phyloP scores from a whole-genome alignment of 1,140 invertebrate species.

The Halotydeus destructor region DNA sequence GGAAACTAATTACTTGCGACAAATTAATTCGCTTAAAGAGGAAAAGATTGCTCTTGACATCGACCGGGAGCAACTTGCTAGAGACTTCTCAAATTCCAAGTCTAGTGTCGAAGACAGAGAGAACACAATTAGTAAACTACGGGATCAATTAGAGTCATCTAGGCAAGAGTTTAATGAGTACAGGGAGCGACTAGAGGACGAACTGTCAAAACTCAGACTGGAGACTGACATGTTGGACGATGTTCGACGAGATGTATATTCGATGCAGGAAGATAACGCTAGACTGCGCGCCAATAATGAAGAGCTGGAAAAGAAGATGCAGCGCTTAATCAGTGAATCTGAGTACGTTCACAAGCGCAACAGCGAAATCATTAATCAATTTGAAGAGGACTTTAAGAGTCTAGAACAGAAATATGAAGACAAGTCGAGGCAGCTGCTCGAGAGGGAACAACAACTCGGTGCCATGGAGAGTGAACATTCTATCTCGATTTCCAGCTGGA shows the following conservation, averaged over 20 bases:
- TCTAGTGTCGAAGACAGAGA: neutral
- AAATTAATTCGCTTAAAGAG: constrained; percentile 4
- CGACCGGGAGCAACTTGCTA: neutral
- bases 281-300: constrained; percentile 8
- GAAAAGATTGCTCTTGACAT: neutral
- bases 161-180: constrained; percentile 9
- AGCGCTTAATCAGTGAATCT: neutral
- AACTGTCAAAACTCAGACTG: neutral
- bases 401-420: constrained; percentile 8
- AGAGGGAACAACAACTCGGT: neutral
- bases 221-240: constrained; percentile 4
- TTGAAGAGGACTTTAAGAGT: constrained; percentile 14
- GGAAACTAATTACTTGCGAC: neutral
- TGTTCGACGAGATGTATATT: neutral
- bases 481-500: constrained; percentile 4
- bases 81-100: neutral
- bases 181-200: neutral
- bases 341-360: neutral
- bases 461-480: constrained; percentile 1
- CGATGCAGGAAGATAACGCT: constrained; percentile 7
- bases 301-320: constrained; percentile 11
- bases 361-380: constrained; percentile 12
- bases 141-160: neutral
- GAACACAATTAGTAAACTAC: constrained; percentile 1
- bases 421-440: neutral